A percentile compares a stretch with the other conserved stretches of the same genome.
Evolutionary conservation across 1,140 invertebrate species (phyloP).

Genomic region (Fopius arisanus): DNA sequence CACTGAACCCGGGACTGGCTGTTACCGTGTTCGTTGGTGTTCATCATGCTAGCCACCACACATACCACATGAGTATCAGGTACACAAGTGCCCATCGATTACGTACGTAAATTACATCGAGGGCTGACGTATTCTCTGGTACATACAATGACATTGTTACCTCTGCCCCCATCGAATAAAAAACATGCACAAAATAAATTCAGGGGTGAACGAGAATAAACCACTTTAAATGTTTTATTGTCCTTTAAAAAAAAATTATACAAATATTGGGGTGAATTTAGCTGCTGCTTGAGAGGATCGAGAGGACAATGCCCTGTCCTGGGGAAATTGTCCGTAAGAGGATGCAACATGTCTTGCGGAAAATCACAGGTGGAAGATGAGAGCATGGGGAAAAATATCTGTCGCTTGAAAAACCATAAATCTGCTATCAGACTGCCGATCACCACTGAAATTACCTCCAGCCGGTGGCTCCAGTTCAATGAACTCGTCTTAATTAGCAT

Average conservation of each 20-base stretch:
- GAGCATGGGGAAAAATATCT: no score
- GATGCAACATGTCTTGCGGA: not conserved
- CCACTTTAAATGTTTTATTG: no score
- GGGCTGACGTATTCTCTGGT: not conserved
- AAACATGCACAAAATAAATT: no score
- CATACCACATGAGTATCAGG: not conserved
- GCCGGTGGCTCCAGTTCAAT: no score
- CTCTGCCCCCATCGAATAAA: no score
- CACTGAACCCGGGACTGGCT: conserved; percentile 43
- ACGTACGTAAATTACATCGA: not conserved
- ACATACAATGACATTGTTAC: not conserved
- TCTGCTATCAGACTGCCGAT: no score
- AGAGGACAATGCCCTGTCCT: conserved; percentile 13
- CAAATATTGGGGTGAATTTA: not conserved
- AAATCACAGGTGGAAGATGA: not conserved
- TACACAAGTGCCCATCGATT: not conserved
- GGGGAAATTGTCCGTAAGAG: not conserved
- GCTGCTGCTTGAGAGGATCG: not conserved
- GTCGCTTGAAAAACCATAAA: no score
- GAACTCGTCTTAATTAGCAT: no score
- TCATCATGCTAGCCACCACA: not conserved
- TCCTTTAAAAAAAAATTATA: not conserved
- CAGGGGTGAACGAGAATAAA: no score
- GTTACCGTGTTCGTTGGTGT: conserved; percentile 35
- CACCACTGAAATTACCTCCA: no score